Percentiles rank a stretch among this genome's conserved stretches.
These are phyloP conservation scores for Pollicipes pollicipes DNA, from an alignment of 1,140 invertebrate species.

Conservation along the genomic window DNA sequence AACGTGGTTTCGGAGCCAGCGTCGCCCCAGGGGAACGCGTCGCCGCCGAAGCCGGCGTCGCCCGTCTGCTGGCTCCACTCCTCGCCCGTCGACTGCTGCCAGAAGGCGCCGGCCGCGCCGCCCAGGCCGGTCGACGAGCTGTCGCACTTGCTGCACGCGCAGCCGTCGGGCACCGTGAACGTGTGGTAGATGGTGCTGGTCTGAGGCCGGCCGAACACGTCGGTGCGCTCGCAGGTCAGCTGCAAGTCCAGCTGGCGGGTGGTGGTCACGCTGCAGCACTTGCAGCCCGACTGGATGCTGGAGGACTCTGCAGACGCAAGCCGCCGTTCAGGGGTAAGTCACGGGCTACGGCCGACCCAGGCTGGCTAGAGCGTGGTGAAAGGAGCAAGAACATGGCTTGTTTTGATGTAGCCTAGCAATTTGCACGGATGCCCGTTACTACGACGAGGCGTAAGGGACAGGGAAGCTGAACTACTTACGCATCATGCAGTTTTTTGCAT, in stretches of 20 bases:
- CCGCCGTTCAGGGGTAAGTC: too few species aligned
- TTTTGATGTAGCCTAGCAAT: too few species aligned
- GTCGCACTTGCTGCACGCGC: neutral
- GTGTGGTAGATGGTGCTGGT: slow-evolving; percentile 4
- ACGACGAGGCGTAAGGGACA: too few species aligned
- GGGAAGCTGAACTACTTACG: too few species aligned
- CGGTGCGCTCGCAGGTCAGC: neutral
- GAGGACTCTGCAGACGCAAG: neutral
- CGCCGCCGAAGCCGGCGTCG: too few species aligned
- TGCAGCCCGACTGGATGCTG: neutral
- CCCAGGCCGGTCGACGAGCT: neutral
- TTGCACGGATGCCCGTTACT: too few species aligned
- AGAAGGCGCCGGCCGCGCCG: neutral
- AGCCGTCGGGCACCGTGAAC: neutral
- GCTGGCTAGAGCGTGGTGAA: too few species aligned
- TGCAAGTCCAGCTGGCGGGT: neutral
- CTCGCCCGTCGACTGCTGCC: neutral
- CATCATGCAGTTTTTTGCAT: too few species aligned
- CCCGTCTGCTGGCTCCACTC: neutral
- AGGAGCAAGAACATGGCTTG: too few species aligned
- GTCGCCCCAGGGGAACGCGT: neutral
- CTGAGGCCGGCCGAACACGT: too few species aligned
- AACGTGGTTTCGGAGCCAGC: neutral
- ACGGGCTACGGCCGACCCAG: too few species aligned
- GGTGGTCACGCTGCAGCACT: neutral